These are phyloP conservation scores for Dermochelys coriacea DNA, from an alignment of 2,797 vertebrate species.

Conservation along the genomic window DNA sequence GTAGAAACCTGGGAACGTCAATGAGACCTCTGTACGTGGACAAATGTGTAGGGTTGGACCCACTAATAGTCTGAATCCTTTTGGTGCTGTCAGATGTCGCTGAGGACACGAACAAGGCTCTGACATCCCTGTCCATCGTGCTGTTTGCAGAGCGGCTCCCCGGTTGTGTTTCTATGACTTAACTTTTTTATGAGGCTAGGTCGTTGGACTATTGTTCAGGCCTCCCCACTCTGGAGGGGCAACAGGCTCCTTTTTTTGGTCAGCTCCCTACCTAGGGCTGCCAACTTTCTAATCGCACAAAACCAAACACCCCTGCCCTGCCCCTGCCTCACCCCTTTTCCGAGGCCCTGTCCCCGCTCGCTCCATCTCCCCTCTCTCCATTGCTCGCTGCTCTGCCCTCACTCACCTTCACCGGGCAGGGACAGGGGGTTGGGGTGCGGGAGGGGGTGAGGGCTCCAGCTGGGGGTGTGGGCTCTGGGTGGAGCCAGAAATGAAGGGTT, in stretches of 20 bases:
- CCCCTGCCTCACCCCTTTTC: too few relatives aligned
- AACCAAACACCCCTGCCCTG: too few relatives aligned
- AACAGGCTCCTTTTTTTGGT: neutral
- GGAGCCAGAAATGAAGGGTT: too few relatives aligned
- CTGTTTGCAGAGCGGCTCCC: neutral
- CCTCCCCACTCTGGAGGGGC: neutral
- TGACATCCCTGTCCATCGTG: neutral
- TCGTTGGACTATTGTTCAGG: neutral
- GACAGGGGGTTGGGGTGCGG: too few relatives aligned
- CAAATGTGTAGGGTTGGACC: neutral
- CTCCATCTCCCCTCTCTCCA: too few relatives aligned
- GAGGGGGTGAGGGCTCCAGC: too few relatives aligned
- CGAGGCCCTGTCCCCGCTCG: too few relatives aligned
- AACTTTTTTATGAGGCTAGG: neutral
- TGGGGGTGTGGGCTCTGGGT: too few relatives aligned
- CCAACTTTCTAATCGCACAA: too few relatives aligned
- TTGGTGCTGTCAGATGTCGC: neutral
- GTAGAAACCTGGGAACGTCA: neutral
- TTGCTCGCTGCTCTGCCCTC: too few relatives aligned
- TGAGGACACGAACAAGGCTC: too few relatives aligned
- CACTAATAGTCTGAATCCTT: neutral
- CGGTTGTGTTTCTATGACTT: neutral
- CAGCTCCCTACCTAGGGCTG: neutral
- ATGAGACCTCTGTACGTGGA: neutral
- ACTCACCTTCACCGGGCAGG: too few relatives aligned